Evolutionary conservation across 2,797 vertebrate genomes (phyloP), one percentile per base, ranked within the genome.

Genomic region (Etheostoma nigrum): DNA sequence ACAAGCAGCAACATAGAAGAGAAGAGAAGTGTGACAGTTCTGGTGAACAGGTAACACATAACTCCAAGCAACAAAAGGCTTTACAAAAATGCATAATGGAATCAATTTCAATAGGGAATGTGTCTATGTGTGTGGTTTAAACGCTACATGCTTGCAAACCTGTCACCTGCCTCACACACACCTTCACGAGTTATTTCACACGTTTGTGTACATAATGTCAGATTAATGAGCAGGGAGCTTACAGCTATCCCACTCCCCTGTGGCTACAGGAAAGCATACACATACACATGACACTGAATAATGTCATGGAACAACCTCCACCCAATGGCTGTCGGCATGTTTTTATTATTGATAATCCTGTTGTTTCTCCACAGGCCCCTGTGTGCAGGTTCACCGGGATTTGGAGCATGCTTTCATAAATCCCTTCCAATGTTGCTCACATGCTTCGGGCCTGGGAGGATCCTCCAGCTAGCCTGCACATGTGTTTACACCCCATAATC

Each of bases 341-440:
- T 81, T 88, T 79, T 77, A 68, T 78, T 57, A 84, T 87, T 87
- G 83, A 82, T 88, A 86, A 89, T 84, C 79, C 79, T 70, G 55
- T 45, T 57, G 70, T 60, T 78, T 76, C 68, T 80, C 67, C 51
- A 16, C 61, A 33, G 76, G 40, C 40, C 11, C 18, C 48, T 1
- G 51, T 55, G 15, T 76, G 77, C 74, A 67, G 79, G 72, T 76
- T 81, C 7, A 21, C 30, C 5, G 78, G 78, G 86, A 87, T 82
- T 84, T 74, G n/a, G 27, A 68, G 52, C 54, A 54, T 55, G 64
- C 54, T 82, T 78, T 69, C 74, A 74, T 70, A 53, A 74, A 67
- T 85, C 74, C 5, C 5, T 73, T 77, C 30, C 72, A 30, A 15
- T 61, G 44, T 72, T 74, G 64, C 63, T 84, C 72, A 5, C 79